These are phyloP conservation scores for Botia kubotai DNA, from an alignment of 2,797 vertebrate genomes.

Conservation along the genomic window DNA sequence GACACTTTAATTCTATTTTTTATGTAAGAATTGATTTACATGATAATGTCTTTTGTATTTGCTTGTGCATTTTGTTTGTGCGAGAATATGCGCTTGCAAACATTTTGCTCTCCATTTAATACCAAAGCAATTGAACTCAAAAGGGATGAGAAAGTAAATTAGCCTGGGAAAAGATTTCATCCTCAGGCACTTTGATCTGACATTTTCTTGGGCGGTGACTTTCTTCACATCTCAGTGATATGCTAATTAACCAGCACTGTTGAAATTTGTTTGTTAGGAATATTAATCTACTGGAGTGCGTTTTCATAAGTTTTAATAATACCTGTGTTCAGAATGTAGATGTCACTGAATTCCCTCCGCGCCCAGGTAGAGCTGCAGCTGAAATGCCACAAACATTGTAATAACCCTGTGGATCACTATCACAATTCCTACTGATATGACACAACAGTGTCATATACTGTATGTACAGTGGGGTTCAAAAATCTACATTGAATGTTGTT, in stretches of 20 bases:
- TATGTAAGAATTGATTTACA: neutral
- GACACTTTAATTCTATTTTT: constrained; percentile 1
- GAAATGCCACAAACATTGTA: neutral
- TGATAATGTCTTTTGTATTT: constrained; percentile 26
- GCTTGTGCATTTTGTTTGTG: constrained; percentile 6
- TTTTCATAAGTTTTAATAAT: constrained; percentile 40
- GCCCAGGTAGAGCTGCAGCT: neutral
- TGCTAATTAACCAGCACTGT: constrained; percentile 46
- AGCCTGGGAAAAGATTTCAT: constrained; percentile 40
- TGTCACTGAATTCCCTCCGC: constrained; percentile 21
- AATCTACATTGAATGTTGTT: neutral
- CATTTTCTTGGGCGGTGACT: constrained; percentile 53
- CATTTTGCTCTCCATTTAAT: constrained; percentile 51
- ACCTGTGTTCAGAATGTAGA: constrained; percentile 33
- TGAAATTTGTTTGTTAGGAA: constrained; percentile 35
- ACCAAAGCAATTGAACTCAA: constrained; percentile 28
- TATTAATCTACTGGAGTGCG: constrained; percentile 32
- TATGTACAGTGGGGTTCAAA: neutral
- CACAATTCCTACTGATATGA: neutral
- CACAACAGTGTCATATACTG: neutral
- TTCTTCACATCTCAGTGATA: constrained; percentile 43
- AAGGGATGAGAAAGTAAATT: constrained; percentile 52
- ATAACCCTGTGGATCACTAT: neutral
- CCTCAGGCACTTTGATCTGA: constrained; percentile 51
- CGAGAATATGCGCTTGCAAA: neutral